Percentiles rank a stretch among this genome's conserved stretches.
Conservation (phyloP, 2,888 invertebrate species). For the Disparrhopalites patrizii region DNA sequence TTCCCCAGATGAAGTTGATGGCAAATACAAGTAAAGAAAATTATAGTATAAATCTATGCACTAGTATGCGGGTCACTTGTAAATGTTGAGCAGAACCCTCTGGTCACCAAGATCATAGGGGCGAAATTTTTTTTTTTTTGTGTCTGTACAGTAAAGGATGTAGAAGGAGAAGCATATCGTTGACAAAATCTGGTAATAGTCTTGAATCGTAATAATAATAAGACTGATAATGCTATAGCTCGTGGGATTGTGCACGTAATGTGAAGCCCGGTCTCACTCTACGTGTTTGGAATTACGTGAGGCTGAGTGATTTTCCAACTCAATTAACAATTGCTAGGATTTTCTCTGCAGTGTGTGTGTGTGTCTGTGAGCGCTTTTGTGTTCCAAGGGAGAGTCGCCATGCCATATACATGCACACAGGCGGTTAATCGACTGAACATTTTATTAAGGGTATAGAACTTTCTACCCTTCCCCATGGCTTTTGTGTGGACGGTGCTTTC, state of each 20-base stretch:
- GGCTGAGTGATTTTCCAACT: slow-evolving; percentile 21
- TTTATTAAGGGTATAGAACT: no score
- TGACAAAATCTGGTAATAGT: slow-evolving; percentile 29
- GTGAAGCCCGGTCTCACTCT: slow-evolving; percentile 16
- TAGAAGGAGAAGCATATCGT: neutral
- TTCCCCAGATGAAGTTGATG: no score
- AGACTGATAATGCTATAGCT: slow-evolving; percentile 20
- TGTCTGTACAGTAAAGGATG: neutral
- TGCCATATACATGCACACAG: no score
- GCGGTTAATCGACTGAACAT: slow-evolving; percentile 12
- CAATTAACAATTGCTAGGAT: slow-evolving; percentile 19
- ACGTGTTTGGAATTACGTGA: slow-evolving; percentile 19
- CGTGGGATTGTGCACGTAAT: slow-evolving; percentile 20
- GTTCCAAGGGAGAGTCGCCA: no score
- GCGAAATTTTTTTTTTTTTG: no score
- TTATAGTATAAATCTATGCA: neutral
- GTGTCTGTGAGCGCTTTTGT: no score
- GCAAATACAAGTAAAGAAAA: neutral
- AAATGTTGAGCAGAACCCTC: neutral
- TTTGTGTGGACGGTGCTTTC: no score
- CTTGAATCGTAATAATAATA: slow-evolving; percentile 23
- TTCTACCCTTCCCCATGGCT: no score
- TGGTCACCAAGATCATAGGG: no score
- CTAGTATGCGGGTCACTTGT: neutral
- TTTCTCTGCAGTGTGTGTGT: slow-evolving; percentile 2